Base-by-base conservation (phyloP, 1,140 invertebrate species). In the Saccostrea echinata region DNA sequence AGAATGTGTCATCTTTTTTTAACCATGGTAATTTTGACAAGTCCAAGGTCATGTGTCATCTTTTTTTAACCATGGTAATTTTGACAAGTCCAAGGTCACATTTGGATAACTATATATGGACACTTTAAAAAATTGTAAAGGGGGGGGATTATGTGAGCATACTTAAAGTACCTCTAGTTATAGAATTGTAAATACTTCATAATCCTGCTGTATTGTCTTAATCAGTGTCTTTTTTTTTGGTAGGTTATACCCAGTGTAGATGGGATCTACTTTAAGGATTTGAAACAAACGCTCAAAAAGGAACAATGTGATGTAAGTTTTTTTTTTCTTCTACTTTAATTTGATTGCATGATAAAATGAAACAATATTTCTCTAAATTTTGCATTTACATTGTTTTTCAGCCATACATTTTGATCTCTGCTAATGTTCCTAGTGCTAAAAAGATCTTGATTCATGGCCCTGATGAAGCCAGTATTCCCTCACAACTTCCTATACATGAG, bases 221-320 rank as follows among this genome's bases (percentile, higher is more conserved):
- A 8, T 13, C 18, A 61, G 4, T 76, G 4, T 80, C 30, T 21
- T n/a, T 30, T 80, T 43, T 11, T 24, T 52, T 83, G 89, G 11
- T 90, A 98, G 97, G 97, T 99, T 68, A 98, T 99, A 0, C 96
- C 96, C 90, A 98, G 98, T 94, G 98, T 99, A 0, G 98, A 99
- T 94, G 99, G 99, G 61, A 98, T 99, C 87, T 99, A 99, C 97
- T 99, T 99, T 92, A 99, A 99, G 95, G 99, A 99, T 95, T 95
- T 99, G 18, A 99, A 99, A 93, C 99, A 99, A 96, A 99, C 99
- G 88, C 95, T 99, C 87, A 96, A 99, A 87, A 99, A 99, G 94
- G 99, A 99, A 94, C 99, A 99, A 94, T 99, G 99, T 94, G 99
- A 99, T 95, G 98, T 96, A 92, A 94, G 95, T 93, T 51, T 51